Base-by-base conservation (phyloP, 2,113 vertebrate genomes). In the Psophia crepitans region DNA sequence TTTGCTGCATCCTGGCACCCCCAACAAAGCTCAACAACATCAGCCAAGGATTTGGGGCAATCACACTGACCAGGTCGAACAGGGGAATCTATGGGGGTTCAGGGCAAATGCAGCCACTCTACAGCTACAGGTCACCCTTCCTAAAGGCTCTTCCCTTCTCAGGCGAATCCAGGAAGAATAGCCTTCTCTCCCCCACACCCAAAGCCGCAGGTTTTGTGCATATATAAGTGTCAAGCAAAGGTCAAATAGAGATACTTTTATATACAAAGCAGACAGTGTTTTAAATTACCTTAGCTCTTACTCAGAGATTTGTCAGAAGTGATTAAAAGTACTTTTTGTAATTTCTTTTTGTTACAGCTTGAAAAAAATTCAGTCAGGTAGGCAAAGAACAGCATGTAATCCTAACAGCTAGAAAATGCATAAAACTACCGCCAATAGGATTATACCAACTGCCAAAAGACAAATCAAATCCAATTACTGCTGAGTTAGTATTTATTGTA, bases 11-110 rank as follows among this genome's bases (percentile, higher is more conserved):
- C 60, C 46, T 16, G 6, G 19, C 66, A 81, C 8, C 68, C 49
- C 44, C 24, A 32, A 5, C 1, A 5, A 21, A 27, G 44, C 37
- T 58, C 30, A 23, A 8, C 3, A 26, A 26, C 7, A 17, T 28
- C n/a, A 41, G 33, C 19, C 64, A 37, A 64, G 22, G 41, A 48
- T 8, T 39, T 24, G 30, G 19, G 32, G 8, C 33, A 57, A n/a
- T 9, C 9, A 9, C 35, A 2, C 8, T 10, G 32, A 22, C 48
- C 46, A 32, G 53, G 28, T 5, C 0, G 0, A 84, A 3, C 12
- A 68, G 19, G 2, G 16, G 39, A 60, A 68, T 9, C 56, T 41
- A 7, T 1, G 5, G 20, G 14, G 20, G 15, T 17, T 24, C 22
- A 35, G 35, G 19, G 35, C 39, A 84, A 57, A 28, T 13, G 11